Base-by-base conservation (phyloP, 1,140 invertebrate species). In the Rhyzopertha dominica region DNA sequence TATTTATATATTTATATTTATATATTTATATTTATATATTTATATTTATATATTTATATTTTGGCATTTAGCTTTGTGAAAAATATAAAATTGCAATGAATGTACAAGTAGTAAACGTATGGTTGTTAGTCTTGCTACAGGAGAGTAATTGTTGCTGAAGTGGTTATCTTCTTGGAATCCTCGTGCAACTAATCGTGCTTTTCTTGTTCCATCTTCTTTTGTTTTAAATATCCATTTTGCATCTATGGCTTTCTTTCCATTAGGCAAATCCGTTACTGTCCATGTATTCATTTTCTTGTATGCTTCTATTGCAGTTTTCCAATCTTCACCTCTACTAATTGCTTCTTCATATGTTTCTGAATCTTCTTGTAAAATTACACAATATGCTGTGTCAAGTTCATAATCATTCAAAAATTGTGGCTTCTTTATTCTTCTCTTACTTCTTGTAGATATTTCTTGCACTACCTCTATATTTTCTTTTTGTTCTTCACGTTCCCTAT, bases 111-210 rank as follows among this genome's bases (percentile, higher is more conserved):
- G 9, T 14, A 26, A 5, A 12, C 42, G 17, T 28, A 42, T 31
- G 10, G 40, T 48, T 18, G 38, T n/a, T 32, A 48, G 25, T 19
- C 35, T 43, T 13, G 17, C 13, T 12, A 48, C 45, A 31, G 34
- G 35, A 30, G 41, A 34, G 41, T 43, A 45, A 13, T 45, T 37
- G 10, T 38, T 30, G n/a, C 32, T 24, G n/a, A n/a, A n/a, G n/a
- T n/a, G n/a, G n/a, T n/a, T n/a, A 14, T 9, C 13, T 23, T 34
- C 2, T 40, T 54, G 44, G 43, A 54, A 59, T n/a, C 53, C 48
- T 52, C 46, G 54, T 38, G 46, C 56, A 17, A 62, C 51, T 20
- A 60, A 16, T 32, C 54, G 34, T n/a, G 52, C 54, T 44, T 61
- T 56, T 28, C 50, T 59, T 12, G 39, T 40, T 16, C 46, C 54